These are phyloP conservation scores for Macrotis lagotis DNA, from an alignment of 2,113 vertebrate genomes.

Conservation along the genomic window DNA sequence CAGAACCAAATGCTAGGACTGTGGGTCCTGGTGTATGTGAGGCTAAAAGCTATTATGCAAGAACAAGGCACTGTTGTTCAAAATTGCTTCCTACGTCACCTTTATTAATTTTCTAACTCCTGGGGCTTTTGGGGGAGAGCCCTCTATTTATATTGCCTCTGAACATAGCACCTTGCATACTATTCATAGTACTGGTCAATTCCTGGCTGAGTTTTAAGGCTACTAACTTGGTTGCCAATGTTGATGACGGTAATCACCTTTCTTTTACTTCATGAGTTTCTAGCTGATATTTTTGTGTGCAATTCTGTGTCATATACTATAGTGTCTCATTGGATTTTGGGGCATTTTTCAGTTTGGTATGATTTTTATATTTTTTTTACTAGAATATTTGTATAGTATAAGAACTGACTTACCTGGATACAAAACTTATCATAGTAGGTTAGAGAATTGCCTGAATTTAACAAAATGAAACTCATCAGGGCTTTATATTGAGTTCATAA, in stretches of 20 bases:
- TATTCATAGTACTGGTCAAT: background rate
- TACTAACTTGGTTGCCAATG: background rate
- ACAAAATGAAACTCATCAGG: background rate
- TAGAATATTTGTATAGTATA: background rate
- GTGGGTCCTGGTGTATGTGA: background rate
- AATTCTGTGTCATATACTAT: background rate
- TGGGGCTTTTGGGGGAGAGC: background rate
- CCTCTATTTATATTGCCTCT: background rate
- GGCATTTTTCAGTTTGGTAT: background rate
- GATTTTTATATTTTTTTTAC: background rate
- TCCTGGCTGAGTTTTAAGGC: background rate
- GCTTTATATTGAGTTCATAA: background rate
- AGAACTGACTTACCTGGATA: background rate
- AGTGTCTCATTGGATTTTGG: background rate
- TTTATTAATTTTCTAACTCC: background rate
- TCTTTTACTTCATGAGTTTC: background rate
- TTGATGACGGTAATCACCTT: background rate
- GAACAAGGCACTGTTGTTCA: background rate
- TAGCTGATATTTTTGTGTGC: background rate
- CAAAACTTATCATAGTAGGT: background rate
- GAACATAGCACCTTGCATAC: background rate
- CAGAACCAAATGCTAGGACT: background rate
- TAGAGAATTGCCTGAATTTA: background rate
- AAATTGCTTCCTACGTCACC: background rate
- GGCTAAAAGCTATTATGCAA: background rate